phyloP scores from a whole-genome alignment of 2,113 vertebrate species.

The Chauna torquata region DNA sequence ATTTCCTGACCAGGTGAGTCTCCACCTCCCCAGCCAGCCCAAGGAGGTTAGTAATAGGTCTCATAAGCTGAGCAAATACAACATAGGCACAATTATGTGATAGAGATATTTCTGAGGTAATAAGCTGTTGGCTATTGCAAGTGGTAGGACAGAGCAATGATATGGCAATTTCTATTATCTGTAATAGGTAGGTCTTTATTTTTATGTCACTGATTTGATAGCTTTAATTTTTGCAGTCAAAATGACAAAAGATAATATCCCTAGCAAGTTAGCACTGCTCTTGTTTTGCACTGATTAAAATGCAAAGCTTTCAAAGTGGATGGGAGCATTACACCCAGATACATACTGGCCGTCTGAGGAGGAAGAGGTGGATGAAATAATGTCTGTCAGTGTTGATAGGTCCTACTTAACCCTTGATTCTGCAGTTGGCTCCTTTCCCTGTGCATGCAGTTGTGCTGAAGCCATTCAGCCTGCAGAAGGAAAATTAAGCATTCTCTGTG shows the following conservation, averaged over 20 bases:
- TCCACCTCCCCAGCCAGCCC: background rate
- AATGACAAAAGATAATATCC: background rate
- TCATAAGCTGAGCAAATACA: background rate
- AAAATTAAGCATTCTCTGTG: background rate
- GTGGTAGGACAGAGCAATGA: background rate
- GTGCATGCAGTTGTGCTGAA: background rate
- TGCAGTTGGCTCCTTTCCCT: background rate
- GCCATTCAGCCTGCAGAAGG: background rate
- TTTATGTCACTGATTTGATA: background rate
- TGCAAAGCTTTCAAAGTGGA: background rate
- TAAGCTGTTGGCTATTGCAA: background rate
- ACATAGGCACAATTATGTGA: background rate
- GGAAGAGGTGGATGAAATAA: background rate
- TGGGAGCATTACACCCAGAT: too few species aligned
- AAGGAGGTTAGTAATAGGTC: background rate
- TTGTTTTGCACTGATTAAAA: background rate
- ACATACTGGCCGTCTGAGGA: background rate
- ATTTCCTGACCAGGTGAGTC: background rate
- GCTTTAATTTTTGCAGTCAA: background rate
- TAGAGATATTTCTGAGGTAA: background rate
- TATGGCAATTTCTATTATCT: background rate
- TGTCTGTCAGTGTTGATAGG: background rate
- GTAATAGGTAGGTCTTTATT: background rate
- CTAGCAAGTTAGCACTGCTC: fast-evolving
- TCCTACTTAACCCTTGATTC: background rate